These are phyloP conservation scores for Tachysurus fulvidraco DNA, from an alignment of 2,113 vertebrate species.

Conservation along the genomic window DNA sequence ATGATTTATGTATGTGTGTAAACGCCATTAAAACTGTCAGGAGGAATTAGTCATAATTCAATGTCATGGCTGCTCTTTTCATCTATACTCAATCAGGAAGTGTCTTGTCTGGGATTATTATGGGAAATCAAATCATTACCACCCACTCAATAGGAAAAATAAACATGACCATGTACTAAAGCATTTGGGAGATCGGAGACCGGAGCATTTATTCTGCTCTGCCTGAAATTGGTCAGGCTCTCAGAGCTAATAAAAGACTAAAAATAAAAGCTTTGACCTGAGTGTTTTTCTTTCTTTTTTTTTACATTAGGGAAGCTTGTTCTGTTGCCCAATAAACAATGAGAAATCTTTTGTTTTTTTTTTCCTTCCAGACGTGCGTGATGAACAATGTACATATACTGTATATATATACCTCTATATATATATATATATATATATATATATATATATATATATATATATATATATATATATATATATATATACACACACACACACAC, in stretches of 20 bases:
- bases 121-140: constrained; percentile 75
- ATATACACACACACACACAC: too few species aligned
- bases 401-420: not conserved
- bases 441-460: not conserved
- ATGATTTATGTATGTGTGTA: constrained; percentile 35
- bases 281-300: not conserved
- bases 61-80: constrained; percentile 44
- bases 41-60: constrained; percentile 4
- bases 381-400: not conserved
- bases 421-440: not conserved
- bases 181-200: constrained; percentile 59
- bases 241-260: constrained; percentile 58
- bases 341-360: not conserved
- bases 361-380: too few species aligned
- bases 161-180: constrained; percentile 71
- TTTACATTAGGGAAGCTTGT: not conserved
- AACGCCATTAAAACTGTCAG: not conserved
- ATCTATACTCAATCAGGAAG: constrained; percentile 75
- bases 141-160: constrained; percentile 78
- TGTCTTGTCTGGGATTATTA: constrained; percentile 64
- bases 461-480: not conserved
- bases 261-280: constrained; percentile 3
- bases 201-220: constrained; percentile 57
- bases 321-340: not conserved
- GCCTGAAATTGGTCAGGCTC: constrained; percentile 34